Base-by-base conservation (phyloP, 1,140 invertebrate species). In the Leptoteleia sp. region DNA sequence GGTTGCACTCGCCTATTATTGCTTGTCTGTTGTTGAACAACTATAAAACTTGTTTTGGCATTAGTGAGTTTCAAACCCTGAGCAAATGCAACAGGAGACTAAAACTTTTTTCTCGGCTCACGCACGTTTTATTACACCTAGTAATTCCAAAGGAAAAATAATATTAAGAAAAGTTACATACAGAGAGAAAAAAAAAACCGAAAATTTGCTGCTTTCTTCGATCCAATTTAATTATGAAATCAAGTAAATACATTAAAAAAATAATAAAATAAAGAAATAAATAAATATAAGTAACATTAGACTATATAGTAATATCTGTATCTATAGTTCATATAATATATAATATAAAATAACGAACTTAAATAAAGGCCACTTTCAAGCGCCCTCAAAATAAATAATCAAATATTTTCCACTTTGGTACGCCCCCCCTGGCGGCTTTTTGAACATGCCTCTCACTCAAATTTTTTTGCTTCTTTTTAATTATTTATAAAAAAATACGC, bases 11-110 rank as follows among this genome's bases (percentile, higher is more conserved):
- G 50, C 65, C 76, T 81, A 85, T 85, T 89, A 88, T 88, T 89
- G 87, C 87, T 89, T 89, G 57, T 83, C 81, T 73, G 79, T 86
- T 83, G 84, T 84, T 85, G 81, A 85, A 81, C 77, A 85, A 81
- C 73, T 82, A 80, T 42, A 68, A 29, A 83, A 85, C 83, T 84
- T 59, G 79, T 81, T 89, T 88, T 88, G 85, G 85, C 85, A 87
- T 88, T 81, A 82, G 81, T 83, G 81, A 87, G 81, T 86, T 83
- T 83, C 81, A 76, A 85, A 85, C 81, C 81, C 84, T 85, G 22
- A 25, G 22, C 22, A 25, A 25, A 3, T 6, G 22, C 22, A 25
- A 25, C 22, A 25, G 22, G 22, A 25, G 22, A 25, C 6, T 25
- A 25, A 25, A 25, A 6, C 3, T 19, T 33, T 8, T 52, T 9